These are phyloP conservation scores for Trialeurodes vaporariorum DNA, from an alignment of 1,140 invertebrate species.

Conservation along the genomic window DNA sequence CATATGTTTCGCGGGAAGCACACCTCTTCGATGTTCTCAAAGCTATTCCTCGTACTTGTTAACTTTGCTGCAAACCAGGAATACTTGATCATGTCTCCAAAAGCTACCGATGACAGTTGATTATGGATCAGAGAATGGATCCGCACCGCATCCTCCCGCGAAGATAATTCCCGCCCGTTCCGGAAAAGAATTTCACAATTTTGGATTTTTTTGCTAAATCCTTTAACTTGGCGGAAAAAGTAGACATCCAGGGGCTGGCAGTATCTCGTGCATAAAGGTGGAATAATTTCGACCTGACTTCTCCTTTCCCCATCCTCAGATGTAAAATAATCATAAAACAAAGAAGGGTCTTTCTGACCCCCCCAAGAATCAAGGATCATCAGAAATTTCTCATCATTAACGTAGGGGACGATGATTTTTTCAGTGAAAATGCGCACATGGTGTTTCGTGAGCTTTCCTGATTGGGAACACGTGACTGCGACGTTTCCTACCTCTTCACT, in stretches of 20 bases:
- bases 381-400: not conserved
- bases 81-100: conserved; percentile 21
- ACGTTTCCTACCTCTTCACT: too few species aligned
- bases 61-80: conserved; percentile 14
- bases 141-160: conserved; percentile 10
- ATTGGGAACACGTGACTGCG: conserved; percentile 15
- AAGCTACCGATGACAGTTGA: conserved; percentile 15
- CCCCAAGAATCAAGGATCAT: conserved; percentile 16
- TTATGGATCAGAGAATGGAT: conserved; percentile 20
- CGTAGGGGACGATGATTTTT: too few species aligned
- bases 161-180: not conserved
- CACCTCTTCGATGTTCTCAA: not conserved
- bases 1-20: not conserved
- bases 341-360: conserved; percentile 10
- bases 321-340: not conserved
- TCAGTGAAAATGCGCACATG: conserved; percentile 16
- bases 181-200: too few species aligned
- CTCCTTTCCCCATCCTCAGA: not conserved
- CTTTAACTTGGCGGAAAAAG: conserved; percentile 13
- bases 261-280: conserved; percentile 9
- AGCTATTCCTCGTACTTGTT: not conserved
- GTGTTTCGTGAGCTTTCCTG: conserved; percentile 17
- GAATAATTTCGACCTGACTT: too few species aligned
- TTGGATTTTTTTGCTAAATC: conserved; percentile 14
- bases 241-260: conserved; percentile 14